Evolutionary conservation across 2,113 vertebrate species (phyloP).

Genomic region (Lophochroa leadbeateri): DNA sequence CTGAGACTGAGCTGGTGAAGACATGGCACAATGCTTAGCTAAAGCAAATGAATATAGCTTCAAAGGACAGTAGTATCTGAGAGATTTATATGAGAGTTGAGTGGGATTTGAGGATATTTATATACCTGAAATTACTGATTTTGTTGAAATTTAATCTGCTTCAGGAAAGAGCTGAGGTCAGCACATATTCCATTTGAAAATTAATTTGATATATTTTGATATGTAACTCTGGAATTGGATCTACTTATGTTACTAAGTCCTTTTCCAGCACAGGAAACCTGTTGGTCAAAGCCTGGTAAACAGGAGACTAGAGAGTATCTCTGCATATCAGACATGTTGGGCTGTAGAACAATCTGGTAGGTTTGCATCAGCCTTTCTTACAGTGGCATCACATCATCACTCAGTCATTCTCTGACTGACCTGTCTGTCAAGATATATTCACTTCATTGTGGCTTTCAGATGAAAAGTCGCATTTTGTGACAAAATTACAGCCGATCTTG

Average conservation of each 20-base stretch:
- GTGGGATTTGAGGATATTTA: background rate
- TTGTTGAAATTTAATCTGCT: background rate
- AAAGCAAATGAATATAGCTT: background rate
- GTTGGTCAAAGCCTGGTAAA: background rate
- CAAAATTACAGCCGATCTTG: background rate
- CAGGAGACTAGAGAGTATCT: background rate
- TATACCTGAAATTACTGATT: background rate
- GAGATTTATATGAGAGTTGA: background rate
- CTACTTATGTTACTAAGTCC: background rate
- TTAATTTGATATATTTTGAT: background rate
- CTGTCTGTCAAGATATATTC: background rate
- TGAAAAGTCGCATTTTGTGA: background rate
- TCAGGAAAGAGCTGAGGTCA: background rate
- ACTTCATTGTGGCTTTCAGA: background rate
- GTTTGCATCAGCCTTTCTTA: background rate
- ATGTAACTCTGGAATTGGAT: background rate
- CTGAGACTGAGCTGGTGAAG: background rate
- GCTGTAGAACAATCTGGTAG: background rate
- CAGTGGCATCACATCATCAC: background rate
- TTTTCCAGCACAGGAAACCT: background rate
- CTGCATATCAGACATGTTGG: rapidly evolving
- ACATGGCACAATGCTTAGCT: background rate
- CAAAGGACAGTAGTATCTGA: background rate
- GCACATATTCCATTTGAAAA: background rate
- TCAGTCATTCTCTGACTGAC: background rate